Base-by-base conservation (phyloP, 2,797 vertebrate species). In the Gambusia yucatana region DNA sequence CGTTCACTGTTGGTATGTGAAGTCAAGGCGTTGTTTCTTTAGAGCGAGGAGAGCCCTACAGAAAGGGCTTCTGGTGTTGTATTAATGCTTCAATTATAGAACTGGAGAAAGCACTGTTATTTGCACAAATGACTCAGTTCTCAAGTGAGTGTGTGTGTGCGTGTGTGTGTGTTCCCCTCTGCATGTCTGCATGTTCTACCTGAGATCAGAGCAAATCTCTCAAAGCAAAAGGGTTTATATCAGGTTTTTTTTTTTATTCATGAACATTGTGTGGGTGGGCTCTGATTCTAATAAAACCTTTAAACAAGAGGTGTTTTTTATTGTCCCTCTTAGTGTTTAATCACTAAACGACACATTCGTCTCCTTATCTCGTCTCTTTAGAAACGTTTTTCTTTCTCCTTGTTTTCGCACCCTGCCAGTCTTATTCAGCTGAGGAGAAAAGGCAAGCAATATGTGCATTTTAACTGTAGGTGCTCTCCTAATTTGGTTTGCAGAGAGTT, bases 271-370 rank as follows among this genome's bases (percentile, higher is more conserved):
- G 73, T 57, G 6, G 13, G 36, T 41, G 52, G 11, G 1, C n/a
- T 39, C 22, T 55, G 25, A 55, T 25, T 16, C 14, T 10, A 43
- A 57, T 48, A 48, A 55, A 74, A n/a, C 25, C 67, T 74, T 36
- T 7, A 4, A 41, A 57, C 72, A 41, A 57, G 22, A 52, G 36
- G 72, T 57, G 36, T 9, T 72, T 57, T 17, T 74, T 13, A 39
- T 65, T 36, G 20, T 43, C 22, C 7, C 17, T 59, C 30, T 61
- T 48, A 39, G 50, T 46, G 44, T 72, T 43, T 55, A 59, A 47
- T 65, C 30, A 30, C 76, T 71, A 61, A 67, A 78, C 25, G 41
- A 22, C 73, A 65, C 63, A 73, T 78, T 73, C 72, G 3, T 36
- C 39, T 73, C 70, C 70, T 16, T 36, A 20, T 17, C 61, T 36